A percentile compares a stretch with the other conserved stretches of the same genome.
Conservation (phyloP, 1,140 invertebrate species). For the Orius insidiosus region DNA sequence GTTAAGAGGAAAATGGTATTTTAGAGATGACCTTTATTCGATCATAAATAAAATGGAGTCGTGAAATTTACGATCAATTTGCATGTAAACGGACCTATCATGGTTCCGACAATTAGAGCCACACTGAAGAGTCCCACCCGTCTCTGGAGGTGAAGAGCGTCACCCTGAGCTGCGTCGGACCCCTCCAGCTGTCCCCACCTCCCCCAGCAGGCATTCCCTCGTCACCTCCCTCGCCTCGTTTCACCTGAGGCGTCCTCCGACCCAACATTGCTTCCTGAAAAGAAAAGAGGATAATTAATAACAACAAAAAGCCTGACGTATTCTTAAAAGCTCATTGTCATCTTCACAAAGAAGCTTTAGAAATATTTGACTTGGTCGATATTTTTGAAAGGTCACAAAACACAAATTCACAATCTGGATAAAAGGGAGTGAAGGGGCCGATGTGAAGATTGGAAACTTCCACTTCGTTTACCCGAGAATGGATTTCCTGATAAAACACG, state of each 20-base stretch:
- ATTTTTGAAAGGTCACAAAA: no score
- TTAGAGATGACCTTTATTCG: no score
- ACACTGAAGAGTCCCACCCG: slow-evolving; percentile 95
- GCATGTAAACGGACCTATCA: slow-evolving; percentile 52
- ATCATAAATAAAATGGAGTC: background rate
- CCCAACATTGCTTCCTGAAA: slow-evolving; percentile 20
- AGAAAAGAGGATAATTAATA: slow-evolving; percentile 1
- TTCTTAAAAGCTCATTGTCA: background rate
- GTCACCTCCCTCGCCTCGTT: slow-evolving; percentile 26
- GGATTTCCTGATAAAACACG: no score
- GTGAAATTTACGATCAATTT: slow-evolving; percentile 3
- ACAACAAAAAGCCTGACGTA: background rate
- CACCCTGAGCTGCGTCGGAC: slow-evolving; percentile 75
- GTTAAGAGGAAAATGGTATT: no score
- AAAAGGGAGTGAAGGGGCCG: background rate
- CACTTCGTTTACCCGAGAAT: no score
- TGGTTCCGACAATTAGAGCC: slow-evolving; percentile 90
- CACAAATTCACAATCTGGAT: background rate
- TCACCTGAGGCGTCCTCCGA: slow-evolving; percentile 25
- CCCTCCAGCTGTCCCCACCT: slow-evolving; percentile 53
- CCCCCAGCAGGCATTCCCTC: slow-evolving; percentile 19
- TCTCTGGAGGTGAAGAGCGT: slow-evolving; percentile 93
- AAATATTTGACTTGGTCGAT: no score
- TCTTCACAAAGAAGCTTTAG: no score
- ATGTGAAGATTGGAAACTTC: background rate